Conservation (phyloP, 1,140 invertebrate genomes). For the Elymnias hypermnestra region DNA sequence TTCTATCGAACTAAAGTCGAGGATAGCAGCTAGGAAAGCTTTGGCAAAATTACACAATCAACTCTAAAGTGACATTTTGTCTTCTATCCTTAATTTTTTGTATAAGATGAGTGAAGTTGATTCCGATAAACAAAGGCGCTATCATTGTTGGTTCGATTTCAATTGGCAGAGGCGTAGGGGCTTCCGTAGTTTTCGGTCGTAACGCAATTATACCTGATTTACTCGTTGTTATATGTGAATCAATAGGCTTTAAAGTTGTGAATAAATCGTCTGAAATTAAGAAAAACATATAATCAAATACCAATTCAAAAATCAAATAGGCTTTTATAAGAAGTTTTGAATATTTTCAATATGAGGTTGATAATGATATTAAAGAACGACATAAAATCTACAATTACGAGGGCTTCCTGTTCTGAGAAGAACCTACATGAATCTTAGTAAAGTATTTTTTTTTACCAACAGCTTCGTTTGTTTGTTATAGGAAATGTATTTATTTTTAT, state of each 20-base stretch:
- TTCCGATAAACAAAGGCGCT: slow-evolving; percentile 1
- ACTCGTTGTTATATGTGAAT: slow-evolving; percentile 1
- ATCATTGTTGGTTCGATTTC: background rate
- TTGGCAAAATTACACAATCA: slow-evolving; percentile 21
- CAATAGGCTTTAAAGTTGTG: background rate
- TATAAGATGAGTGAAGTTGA: slow-evolving; percentile 13
- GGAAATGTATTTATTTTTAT: no score
- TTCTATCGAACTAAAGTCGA: no score
- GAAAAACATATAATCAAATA: background rate
- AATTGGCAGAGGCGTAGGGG: background rate
- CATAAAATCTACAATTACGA: no score
- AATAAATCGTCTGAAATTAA: slow-evolving; percentile 4
- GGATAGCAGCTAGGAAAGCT: no score
- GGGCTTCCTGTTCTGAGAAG: no score
- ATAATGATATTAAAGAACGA: no score
- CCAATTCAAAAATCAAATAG: no score
- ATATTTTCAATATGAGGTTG: no score
- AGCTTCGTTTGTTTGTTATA: no score
- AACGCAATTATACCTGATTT: background rate
- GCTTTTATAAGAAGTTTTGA: no score
- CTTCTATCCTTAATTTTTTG: slow-evolving; percentile 20
- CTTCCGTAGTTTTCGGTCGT: background rate
- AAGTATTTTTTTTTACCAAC: no score
- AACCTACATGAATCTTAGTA: no score
- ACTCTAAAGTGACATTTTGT: slow-evolving; percentile 26